Percentiles rank a stretch among this genome's conserved stretches.
These are phyloP conservation scores for Pelobates cultripes DNA, from an alignment of 2,797 vertebrate species.

Conservation along the genomic window DNA sequence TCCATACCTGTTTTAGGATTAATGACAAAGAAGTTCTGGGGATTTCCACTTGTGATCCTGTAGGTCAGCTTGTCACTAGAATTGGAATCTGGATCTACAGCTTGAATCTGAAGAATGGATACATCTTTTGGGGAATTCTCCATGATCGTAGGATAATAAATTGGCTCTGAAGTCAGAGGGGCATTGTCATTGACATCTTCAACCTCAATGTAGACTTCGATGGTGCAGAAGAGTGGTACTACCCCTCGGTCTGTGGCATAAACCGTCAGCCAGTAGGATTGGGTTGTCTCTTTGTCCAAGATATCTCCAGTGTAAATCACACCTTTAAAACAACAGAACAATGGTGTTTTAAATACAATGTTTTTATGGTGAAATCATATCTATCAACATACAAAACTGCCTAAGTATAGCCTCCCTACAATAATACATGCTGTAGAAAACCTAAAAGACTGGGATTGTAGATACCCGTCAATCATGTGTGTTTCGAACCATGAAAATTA, in stretches of 20 bases:
- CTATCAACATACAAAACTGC: no score
- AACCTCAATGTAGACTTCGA: constrained; percentile 91
- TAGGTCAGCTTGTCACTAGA: constrained; percentile 80
- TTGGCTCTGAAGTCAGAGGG: constrained; percentile 88
- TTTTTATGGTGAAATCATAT: no score
- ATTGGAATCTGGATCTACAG: constrained; percentile 89
- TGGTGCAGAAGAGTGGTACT: constrained; percentile 86
- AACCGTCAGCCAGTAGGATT: constrained; percentile 94
- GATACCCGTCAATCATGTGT: no score
- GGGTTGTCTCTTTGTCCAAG: constrained; percentile 90
- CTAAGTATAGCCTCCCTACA: no score
- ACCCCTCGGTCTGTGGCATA: constrained; percentile 92
- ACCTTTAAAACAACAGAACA: constrained; percentile 69
- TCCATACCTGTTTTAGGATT: constrained; percentile 87
- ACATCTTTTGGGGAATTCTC: constrained; percentile 93
- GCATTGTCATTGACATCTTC: constrained; percentile 96
- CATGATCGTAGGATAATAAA: constrained; percentile 82
- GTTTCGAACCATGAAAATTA: no score
- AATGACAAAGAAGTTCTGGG: constrained; percentile 95
- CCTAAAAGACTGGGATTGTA: no score
- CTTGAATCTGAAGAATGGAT: constrained; percentile 91
- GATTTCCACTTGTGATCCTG: constrained; percentile 91
- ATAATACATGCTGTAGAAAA: no score
- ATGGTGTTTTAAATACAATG: no score
- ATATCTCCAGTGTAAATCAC: constrained; percentile 90